Percentiles rank a stretch among this genome's conserved stretches.
Conservation (phyloP, 2,888 invertebrate genomes). For the Xanthorhoe designata region DNA sequence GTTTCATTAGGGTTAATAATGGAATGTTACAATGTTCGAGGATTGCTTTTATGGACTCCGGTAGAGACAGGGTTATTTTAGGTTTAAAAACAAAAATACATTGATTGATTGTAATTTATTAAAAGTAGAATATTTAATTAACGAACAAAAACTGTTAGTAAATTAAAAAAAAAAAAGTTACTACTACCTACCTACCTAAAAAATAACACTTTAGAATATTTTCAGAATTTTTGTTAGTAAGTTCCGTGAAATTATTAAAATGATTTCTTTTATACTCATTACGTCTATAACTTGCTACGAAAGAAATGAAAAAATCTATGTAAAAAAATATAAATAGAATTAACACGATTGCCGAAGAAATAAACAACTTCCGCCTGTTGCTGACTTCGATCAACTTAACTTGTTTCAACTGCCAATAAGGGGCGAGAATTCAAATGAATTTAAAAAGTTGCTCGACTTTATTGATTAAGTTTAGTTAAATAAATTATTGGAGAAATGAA, state of each 20-base stretch:
- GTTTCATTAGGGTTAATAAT: constrained; percentile 55
- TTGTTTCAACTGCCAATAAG: constrained; percentile 26
- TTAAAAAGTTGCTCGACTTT: constrained; percentile 13
- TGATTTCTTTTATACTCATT: no score
- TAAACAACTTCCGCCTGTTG: constrained; percentile 23
- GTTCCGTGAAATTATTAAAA: no score
- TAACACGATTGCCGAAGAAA: constrained; percentile 8
- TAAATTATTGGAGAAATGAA: constrained; percentile 25
- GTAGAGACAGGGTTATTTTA: constrained; percentile 8
- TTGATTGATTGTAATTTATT: neutral
- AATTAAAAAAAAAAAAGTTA: no score
- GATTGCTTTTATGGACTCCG: constrained; percentile 1
- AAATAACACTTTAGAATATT: no score
- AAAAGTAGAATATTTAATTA: neutral
- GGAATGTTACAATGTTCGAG: constrained; percentile 61
- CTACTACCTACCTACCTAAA: no score
- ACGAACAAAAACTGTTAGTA: no score
- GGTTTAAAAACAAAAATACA: neutral
- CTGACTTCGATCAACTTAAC: constrained; percentile 26
- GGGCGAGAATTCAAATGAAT: constrained; percentile 22
- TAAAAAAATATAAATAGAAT: constrained; percentile 8
- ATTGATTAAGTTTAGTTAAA: constrained; percentile 25
- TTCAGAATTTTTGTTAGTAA: no score
- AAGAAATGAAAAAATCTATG: neutral
- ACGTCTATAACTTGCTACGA: no score